These are phyloP conservation scores for Gallinago nigripennis DNA, from an alignment of 2,797 vertebrate species.

Conservation along the genomic window DNA sequence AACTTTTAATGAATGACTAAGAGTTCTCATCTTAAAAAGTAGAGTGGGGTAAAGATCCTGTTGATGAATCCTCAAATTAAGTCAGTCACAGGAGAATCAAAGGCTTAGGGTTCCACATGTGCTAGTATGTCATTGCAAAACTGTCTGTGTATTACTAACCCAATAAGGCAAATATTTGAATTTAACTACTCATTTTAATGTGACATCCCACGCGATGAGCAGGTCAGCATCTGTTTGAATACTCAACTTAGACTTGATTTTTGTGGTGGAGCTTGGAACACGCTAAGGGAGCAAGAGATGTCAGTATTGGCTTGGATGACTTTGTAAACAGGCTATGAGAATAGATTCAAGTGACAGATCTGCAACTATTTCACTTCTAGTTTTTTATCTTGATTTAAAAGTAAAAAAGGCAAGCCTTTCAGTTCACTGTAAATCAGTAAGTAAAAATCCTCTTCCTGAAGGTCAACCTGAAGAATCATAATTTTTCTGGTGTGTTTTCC, in stretches of 20 bases:
- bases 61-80: not conserved
- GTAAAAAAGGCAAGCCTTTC: not conserved
- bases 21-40: not conserved
- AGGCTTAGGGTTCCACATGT: not conserved
- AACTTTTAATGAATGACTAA: not conserved
- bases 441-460: not conserved
- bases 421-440: not conserved
- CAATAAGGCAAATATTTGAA: not conserved
- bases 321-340: not conserved
- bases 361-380: not conserved
- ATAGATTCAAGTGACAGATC: not conserved
- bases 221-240: not conserved
- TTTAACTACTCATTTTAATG: not conserved
- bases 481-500: not conserved
- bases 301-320: not conserved
- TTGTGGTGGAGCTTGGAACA: not conserved
- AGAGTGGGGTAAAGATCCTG: not conserved
- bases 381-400: not conserved
- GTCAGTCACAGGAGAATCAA: not conserved
- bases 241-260: not conserved
- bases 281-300: not conserved
- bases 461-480: not conserved
- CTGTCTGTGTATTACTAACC: not conserved
- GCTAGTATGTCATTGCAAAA: not conserved
- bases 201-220: not conserved